Percentiles rank a stretch among this genome's conserved stretches.
phyloP scores from a whole-genome alignment of 2,113 vertebrate species.

The Xenopus tropicalis region DNA sequence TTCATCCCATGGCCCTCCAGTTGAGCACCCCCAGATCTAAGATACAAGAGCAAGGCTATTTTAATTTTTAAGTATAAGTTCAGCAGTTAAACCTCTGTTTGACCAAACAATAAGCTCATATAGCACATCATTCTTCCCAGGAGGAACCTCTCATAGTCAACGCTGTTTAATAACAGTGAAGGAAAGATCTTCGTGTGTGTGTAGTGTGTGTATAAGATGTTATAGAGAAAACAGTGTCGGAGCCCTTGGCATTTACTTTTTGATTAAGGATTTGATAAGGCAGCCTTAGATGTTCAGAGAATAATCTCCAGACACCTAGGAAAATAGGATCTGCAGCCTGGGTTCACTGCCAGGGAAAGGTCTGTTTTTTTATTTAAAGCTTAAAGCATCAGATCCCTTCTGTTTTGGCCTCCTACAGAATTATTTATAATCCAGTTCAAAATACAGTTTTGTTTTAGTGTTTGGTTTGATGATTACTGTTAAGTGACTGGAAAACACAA shows the following conservation, averaged over 20 bases:
- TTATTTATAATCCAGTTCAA: not conserved
- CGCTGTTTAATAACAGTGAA: not conserved
- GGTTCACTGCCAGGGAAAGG: not conserved
- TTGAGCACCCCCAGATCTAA: too few relatives aligned
- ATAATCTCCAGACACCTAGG: not conserved
- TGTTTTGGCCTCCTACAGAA: not conserved
- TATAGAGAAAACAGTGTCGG: not conserved
- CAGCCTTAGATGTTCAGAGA: not conserved
- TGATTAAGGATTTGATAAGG: constrained; percentile 2
- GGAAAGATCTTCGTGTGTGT: not conserved
- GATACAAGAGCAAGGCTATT: too few relatives aligned
- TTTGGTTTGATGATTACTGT: constrained; percentile 4
- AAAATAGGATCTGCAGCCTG: not conserved
- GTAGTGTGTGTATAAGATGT: not conserved
- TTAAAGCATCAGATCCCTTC: not conserved
- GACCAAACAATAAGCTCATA: not conserved
- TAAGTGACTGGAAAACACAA: constrained; percentile 23
- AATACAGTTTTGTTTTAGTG: constrained; percentile 7
- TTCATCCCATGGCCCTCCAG: too few relatives aligned
- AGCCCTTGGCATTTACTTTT: constrained; percentile 7
- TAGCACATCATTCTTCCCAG: not conserved
- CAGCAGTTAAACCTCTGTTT: too few relatives aligned
- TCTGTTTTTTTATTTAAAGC: not conserved
- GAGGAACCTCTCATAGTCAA: not conserved
- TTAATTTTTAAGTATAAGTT: too few relatives aligned